Base-by-base conservation (phyloP, 2,113 vertebrate species). In the Odontophorus gujanensis region DNA sequence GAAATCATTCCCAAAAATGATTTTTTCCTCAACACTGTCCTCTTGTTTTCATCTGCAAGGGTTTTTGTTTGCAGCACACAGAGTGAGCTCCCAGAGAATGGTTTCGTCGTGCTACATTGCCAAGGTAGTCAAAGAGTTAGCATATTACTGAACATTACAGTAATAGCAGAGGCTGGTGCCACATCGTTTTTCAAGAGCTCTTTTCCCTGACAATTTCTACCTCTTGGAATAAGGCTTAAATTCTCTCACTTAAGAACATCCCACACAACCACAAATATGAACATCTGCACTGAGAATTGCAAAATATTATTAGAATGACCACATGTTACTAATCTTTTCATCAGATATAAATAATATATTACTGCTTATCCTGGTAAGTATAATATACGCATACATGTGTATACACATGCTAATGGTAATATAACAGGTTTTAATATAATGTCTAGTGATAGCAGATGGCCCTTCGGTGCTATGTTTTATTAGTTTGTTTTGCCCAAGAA, bases 401-500 rank as follows among this genome's bases (percentile, higher is more conserved):
- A 4, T 6, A 79, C 17, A 66, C 2, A 14, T 4, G 40, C 20
- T 78, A 86, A 92, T 22, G 25, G 55, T 14, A 85, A 77, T n/a
- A 79, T 2, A 2, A 82, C 62, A 73, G 22, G 36, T 78, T 91
- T 77, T 86, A 85, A 81, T 72, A 65, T 5, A 89, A 63, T 53
- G 57, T 36, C 24, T 93, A 5, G 0, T 61, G 13, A 81, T 58
- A 97, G 80, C 90, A 95, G 90, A 95, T 84, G 51, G 69, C 50
- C 22, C 32, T 92, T 89, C 0, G 0, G 59, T 45, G 17, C 34
- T 74, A 63, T 45, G 36, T 43, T 85, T 88, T 93, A 90, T 82
- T 75, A 84, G 87, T 88, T 86, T 94, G 82, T 42, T 95, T 95
- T 92, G 85, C 65, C 43, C 65, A 77, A 85, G 57, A 91, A 95